A percentile compares a stretch with the other conserved stretches of the same genome.
Evolutionary conservation across 2,113 vertebrate genomes (phyloP).

Genomic region (Larimichthys polyactis): DNA sequence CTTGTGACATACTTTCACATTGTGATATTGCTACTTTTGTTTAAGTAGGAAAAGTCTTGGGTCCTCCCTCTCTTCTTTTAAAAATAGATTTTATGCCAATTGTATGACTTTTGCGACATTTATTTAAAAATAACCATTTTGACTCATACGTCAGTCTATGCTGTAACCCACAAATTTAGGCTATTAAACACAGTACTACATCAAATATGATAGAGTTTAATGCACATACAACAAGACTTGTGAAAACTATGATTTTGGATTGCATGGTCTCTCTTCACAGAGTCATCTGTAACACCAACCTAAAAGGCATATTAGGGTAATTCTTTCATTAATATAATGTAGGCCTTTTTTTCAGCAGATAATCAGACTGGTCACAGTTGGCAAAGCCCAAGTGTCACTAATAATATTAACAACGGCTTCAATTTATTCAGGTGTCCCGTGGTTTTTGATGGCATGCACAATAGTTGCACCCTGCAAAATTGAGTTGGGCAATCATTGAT

Average conservation of each 20-base stretch:
- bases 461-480: background rate
- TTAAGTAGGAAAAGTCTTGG: too few species aligned
- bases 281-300: background rate
- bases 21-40: too few species aligned
- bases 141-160: too few species aligned
- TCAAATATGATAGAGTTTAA: too few species aligned
- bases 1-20: too few species aligned
- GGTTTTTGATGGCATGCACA: too few species aligned
- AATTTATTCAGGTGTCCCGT: background rate
- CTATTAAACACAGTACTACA: too few species aligned
- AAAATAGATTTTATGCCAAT: too few species aligned
- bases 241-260: background rate
- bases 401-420: background rate
- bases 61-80: too few species aligned
- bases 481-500: background rate
- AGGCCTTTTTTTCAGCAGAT: background rate
- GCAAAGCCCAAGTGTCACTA: background rate
- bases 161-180: too few species aligned
- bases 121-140: too few species aligned
- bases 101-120: too few species aligned
- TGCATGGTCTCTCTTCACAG: background rate
- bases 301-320: background rate
- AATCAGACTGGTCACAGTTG: background rate
- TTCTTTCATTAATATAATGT: background rate
- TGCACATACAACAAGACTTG: background rate